Evolutionary conservation across 2,113 vertebrate genomes (phyloP).

Genomic region (Epinephelus fuscoguttatus): DNA sequence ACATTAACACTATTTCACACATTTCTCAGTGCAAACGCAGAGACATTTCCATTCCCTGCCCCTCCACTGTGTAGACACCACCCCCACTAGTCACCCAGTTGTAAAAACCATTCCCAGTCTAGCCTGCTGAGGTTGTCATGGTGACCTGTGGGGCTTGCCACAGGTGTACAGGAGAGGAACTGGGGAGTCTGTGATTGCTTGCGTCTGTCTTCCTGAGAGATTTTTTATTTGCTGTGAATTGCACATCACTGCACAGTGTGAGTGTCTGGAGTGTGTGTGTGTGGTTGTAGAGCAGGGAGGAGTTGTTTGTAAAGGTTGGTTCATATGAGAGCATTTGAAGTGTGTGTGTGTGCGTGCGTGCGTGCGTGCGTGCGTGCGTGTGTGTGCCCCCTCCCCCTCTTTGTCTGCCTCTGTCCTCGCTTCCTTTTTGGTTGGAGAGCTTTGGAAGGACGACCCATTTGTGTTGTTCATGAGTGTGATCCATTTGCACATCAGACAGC

Average conservation of each 20-base stretch:
- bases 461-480: conserved; percentile 27
- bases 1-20: not conserved
- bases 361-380: not conserved
- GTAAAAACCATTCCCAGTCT: conserved; percentile 75
- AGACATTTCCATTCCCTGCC: not conserved
- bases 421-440: conserved; percentile 12
- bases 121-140: conserved; percentile 75
- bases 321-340: conserved; percentile 54
- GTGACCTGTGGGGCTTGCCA: conserved; percentile 66
- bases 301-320: conserved; percentile 41
- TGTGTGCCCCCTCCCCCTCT: conserved; percentile 4
- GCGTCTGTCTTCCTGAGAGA: not conserved
- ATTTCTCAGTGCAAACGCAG: not conserved
- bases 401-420: conserved; percentile 12
- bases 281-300: conserved; percentile 11
- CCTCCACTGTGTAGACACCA: not conserved
- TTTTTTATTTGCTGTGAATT: conserved; percentile 17
- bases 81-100: conserved; percentile 33
- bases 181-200: conserved; percentile 7
- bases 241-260: not conserved
- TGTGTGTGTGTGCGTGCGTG: not conserved
- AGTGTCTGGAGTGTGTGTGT: not conserved
- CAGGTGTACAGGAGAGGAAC: conserved; percentile 73
- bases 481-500: conserved; percentile 15
- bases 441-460: conserved; percentile 46